Evolutionary conservation across 1,140 invertebrate genomes (phyloP).

Genomic region (Meteorus sp.): DNA sequence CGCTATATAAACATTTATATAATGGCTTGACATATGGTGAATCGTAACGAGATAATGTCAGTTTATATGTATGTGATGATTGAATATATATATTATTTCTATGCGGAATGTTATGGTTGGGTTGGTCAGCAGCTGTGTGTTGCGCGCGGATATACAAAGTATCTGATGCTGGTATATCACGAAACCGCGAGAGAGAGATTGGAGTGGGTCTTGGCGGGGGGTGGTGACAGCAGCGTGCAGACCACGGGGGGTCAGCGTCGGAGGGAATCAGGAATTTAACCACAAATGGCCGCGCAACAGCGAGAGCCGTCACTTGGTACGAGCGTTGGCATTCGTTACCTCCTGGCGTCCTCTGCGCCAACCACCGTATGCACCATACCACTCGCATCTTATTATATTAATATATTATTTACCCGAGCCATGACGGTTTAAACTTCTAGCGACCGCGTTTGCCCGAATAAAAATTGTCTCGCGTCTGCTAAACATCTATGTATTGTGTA

Average conservation of each 20-base stretch:
- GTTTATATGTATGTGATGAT: too few relatives aligned
- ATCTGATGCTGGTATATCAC: slow-evolving; percentile 3
- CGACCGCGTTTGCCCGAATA: slow-evolving; percentile 34
- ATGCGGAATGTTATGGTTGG: background rate
- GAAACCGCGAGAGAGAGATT: slow-evolving; percentile 20
- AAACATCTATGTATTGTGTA: slow-evolving; percentile 52
- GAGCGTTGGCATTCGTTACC: slow-evolving; percentile 56
- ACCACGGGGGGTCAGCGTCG: slow-evolving; percentile 49
- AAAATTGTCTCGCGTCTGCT: slow-evolving; percentile 53
- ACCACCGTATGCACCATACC: slow-evolving; percentile 38
- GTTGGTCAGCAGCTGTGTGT: slow-evolving; percentile 1
- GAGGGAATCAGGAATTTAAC: slow-evolving; percentile 55
- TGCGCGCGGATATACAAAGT: background rate
- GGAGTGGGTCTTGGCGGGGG: slow-evolving; percentile 49
- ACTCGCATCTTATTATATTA: slow-evolving; percentile 53
- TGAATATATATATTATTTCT: too few relatives aligned
- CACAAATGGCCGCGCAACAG: slow-evolving; percentile 57
- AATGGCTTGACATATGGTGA: too few relatives aligned
- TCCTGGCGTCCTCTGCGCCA: slow-evolving; percentile 54
- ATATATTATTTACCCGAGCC: slow-evolving; percentile 56
- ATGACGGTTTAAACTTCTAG: slow-evolving; percentile 44
- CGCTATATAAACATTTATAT: too few relatives aligned
- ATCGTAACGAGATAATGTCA: too few relatives aligned
- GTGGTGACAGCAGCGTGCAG: slow-evolving; percentile 50
- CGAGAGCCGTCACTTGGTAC: slow-evolving; percentile 56